Base-by-base conservation (phyloP, 2,888 invertebrate genomes). In the Dorcus parallelipipedus region DNA sequence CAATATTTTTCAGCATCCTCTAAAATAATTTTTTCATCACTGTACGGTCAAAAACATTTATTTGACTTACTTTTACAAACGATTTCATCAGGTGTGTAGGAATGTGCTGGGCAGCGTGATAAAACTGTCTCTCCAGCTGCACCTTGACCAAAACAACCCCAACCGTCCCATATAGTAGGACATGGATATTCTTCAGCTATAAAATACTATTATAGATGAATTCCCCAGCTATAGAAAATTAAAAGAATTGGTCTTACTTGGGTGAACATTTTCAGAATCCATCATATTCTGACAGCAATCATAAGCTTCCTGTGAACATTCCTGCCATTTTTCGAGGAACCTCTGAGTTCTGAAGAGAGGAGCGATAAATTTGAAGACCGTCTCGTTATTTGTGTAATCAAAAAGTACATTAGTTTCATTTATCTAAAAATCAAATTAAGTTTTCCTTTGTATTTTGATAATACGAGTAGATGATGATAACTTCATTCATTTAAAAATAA, bases 1-100 rank as follows among this genome's bases (percentile, higher is more conserved):
- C 87, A 87, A 56, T 78, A 67, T 69, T 86, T 87, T 59, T 74
- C 77, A 66, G 85, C 84, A 72, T 77, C 82, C 73, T 85, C 87
- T 86, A 64, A 59, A 73, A 73, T 49, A 41, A 6, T 6, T 41
- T 41, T 4, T 10, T 41, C 41, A 8, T 41, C 7, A 41, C 7
- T 41, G 7, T 8, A n/a, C 5, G 41, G 41, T n/a, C 41, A 10
- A n/a, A 52, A 41, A 41, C 9, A 41, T 7, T n/a, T 41, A 9
- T 39, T 33, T 7, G 45, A 53, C 64, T 60, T 63, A 68, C 69
- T 54, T 40, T 56, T 57, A 49, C 68, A 68, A 3, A 67, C 63
- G 2, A 59, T 52, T 17, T 58, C 48, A 9, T 57, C 59, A 2
- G 56, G 20, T 23, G 69, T 61, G 10, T 56, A 56, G 7, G 56